Percentiles rank a stretch among this genome's conserved stretches.
Evolutionary conservation across 2,797 vertebrate genomes (phyloP).

Genomic region (Microctenopoma steveboyesi): DNA sequence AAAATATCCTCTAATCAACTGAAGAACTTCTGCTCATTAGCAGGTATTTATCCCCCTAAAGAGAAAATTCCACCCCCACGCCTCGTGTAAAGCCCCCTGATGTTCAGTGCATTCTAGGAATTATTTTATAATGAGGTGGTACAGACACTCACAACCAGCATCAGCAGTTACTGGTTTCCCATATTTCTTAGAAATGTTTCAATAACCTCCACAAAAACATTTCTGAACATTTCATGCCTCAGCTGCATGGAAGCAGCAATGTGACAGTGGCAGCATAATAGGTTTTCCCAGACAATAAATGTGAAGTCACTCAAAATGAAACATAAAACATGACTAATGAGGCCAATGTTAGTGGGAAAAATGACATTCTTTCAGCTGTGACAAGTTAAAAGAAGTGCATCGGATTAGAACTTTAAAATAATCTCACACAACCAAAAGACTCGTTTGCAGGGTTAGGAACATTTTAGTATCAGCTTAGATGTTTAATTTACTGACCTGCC

Average conservation of each 20-base stretch:
- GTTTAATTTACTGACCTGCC: too few relatives aligned
- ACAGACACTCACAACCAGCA: slow-evolving; percentile 5
- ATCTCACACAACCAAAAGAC: too few relatives aligned
- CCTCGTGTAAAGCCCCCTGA: slow-evolving; percentile 33
- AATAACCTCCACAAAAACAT: slow-evolving; percentile 1
- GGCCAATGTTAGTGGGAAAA: not conserved
- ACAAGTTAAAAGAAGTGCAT: too few relatives aligned
- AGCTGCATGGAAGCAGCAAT: slow-evolving; percentile 18
- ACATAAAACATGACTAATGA: slow-evolving; percentile 1
- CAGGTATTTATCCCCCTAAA: slow-evolving; percentile 14
- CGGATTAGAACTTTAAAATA: not conserved
- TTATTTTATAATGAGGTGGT: slow-evolving; percentile 20
- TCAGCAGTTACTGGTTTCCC: slow-evolving; percentile 12
- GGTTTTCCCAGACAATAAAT: slow-evolving; percentile 2
- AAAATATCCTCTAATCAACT: slow-evolving; percentile 3
- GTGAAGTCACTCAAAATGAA: not conserved
- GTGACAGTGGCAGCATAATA: slow-evolving; percentile 24
- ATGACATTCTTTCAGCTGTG: too few relatives aligned
- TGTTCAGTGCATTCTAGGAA: slow-evolving; percentile 8
- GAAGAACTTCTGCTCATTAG: not conserved
- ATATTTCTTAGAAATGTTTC: slow-evolving; percentile 8
- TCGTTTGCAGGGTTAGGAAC: too few relatives aligned
- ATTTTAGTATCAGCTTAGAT: not conserved
- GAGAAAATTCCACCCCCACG: slow-evolving; percentile 18
- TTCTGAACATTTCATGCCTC: slow-evolving; percentile 1